A percentile compares a stretch with the other conserved stretches of the same genome.
These are phyloP conservation scores for Calliphora vomitoria DNA, from an alignment of 2,888 invertebrate species.

Conservation along the genomic window DNA sequence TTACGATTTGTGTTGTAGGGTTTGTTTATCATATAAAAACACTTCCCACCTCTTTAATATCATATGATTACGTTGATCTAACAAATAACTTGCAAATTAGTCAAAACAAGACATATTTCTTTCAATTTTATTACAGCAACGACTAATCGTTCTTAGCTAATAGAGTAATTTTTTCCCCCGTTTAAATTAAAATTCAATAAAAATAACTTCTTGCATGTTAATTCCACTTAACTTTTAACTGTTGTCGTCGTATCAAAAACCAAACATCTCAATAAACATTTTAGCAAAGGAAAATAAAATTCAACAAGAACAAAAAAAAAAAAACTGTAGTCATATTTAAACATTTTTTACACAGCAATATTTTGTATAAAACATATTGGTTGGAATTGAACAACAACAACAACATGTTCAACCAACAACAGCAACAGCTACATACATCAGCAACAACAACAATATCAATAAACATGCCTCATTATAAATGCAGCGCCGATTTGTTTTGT, in stretches of 20 bases:
- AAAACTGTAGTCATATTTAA: conserved; percentile 39
- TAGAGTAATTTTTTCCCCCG: conserved; percentile 46
- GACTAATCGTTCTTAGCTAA: conserved; percentile 47
- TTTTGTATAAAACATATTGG: conserved; percentile 58
- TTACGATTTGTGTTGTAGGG: too few relatives aligned
- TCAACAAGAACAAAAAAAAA: neutral
- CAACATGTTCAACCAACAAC: conserved; percentile 50
- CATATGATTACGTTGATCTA: neutral
- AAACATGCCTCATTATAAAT: conserved; percentile 77
- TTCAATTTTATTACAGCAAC: conserved; percentile 4
- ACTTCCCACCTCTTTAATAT: neutral
- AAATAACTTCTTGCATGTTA: conserved; percentile 69
- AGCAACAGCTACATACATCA: conserved; percentile 41
- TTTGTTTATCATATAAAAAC: too few relatives aligned
- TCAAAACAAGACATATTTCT: conserved; percentile 20
- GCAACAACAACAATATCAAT: conserved; percentile 77
- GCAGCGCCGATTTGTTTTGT: conserved; percentile 76
- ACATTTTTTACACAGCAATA: conserved; percentile 34
- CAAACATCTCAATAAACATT: conserved; percentile 67
- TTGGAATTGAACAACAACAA: conserved; percentile 50
- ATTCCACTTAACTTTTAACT: conserved; percentile 62
- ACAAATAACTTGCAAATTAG: conserved; percentile 27
- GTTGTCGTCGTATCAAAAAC: conserved; percentile 62
- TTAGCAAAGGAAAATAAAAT: conserved; percentile 6
- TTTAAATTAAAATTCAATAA: conserved; percentile 66